Evolutionary conservation across 1,140 invertebrate species (phyloP).

Genomic region (Agraylea sexmaculata): DNA sequence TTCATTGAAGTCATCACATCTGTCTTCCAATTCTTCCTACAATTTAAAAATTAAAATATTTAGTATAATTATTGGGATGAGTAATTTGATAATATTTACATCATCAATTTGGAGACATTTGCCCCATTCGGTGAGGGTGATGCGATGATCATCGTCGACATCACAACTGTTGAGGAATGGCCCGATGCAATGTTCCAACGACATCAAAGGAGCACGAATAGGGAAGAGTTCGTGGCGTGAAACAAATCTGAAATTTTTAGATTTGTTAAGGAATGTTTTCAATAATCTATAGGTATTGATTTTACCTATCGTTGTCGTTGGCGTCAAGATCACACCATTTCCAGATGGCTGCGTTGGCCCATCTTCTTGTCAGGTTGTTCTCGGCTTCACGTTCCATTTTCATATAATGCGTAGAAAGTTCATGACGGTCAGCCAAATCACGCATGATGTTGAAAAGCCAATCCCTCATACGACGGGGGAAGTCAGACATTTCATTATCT

Average conservation of each 20-base stretch:
- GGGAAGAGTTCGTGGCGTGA: slow-evolving; percentile 91
- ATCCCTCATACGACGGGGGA: slow-evolving; percentile 87
- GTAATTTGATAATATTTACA: slow-evolving; percentile 32
- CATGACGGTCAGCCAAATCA: slow-evolving; percentile 80
- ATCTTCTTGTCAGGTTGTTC: slow-evolving; percentile 66
- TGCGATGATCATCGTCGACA: slow-evolving; percentile 72
- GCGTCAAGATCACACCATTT: slow-evolving; percentile 93
- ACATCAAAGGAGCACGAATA: slow-evolving; percentile 80
- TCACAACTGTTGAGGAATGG: slow-evolving; percentile 90
- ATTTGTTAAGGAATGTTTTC: too few relatives aligned
- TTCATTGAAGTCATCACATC: slow-evolving; percentile 32
- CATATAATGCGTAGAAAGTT: slow-evolving; percentile 72
- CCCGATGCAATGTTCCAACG: slow-evolving; percentile 86
- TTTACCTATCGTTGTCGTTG: slow-evolving; percentile 68
- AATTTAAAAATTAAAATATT: background rate
- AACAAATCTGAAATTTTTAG: slow-evolving; percentile 56
- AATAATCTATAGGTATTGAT: background rate
- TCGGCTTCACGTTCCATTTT: slow-evolving; percentile 83
- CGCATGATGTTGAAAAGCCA: slow-evolving; percentile 96
- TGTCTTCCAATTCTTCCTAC: slow-evolving; percentile 34
- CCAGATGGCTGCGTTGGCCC: slow-evolving; percentile 89
- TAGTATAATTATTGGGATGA: background rate
- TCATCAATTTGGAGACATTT: slow-evolving; percentile 76
- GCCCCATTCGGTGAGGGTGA: slow-evolving; percentile 85
- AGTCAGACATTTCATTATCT: slow-evolving; percentile 77